phyloP scores from a whole-genome alignment of 2,113 vertebrate species.

The Petromus typicus region DNA sequence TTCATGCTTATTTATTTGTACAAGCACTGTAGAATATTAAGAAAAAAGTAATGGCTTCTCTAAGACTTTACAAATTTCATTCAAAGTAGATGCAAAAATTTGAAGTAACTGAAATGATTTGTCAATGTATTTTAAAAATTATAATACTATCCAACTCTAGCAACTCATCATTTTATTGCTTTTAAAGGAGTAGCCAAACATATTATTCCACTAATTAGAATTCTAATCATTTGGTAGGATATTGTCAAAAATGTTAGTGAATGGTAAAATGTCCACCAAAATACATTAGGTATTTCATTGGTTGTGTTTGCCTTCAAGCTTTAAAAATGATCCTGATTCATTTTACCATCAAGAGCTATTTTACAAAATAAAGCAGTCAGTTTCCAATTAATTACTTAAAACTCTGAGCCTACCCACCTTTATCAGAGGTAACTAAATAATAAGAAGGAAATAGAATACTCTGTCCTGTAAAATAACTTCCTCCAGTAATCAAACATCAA shows the following conservation, averaged over 20 bases:
- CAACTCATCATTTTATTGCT: background rate
- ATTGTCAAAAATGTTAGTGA: background rate
- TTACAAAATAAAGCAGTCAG: background rate
- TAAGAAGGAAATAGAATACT: background rate
- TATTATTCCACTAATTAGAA: background rate
- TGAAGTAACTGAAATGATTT: background rate
- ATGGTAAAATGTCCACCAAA: constrained; percentile 23
- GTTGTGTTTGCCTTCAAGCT: background rate
- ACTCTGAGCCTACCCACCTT: background rate
- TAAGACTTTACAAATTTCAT: background rate
- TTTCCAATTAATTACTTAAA: background rate
- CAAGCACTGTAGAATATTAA: background rate
- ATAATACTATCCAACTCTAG: background rate
- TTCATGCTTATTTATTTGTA: background rate
- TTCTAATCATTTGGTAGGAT: background rate
- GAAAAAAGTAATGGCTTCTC: background rate
- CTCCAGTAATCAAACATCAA: background rate
- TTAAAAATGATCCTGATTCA: background rate
- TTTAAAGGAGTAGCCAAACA: background rate
- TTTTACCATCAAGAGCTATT: background rate
- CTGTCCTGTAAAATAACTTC: background rate
- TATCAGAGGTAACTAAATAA: background rate
- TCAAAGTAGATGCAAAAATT: background rate
- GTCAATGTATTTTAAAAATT: background rate
- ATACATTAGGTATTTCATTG: background rate